Evolutionary conservation across 1,140 invertebrate genomes (phyloP).

Genomic region (Portunus trituberculatus): DNA sequence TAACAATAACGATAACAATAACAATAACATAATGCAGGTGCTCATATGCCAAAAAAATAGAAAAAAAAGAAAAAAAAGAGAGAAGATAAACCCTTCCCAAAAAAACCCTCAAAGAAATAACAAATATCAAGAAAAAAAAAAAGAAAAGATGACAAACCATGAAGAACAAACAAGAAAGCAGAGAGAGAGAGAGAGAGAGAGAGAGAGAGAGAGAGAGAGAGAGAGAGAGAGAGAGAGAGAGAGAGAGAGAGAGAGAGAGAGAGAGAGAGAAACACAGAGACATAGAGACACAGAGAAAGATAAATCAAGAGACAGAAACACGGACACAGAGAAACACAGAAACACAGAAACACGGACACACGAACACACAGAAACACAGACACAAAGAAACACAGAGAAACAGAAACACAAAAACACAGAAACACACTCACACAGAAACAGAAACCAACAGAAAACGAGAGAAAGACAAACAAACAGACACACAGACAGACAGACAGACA

Average conservation of each 20-base stretch:
- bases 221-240: neutral
- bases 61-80: neutral
- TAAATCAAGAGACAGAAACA: slow-evolving; percentile 80
- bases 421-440: neutral
- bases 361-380: slow-evolving; percentile 82
- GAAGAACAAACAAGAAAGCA: neutral
- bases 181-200: neutral
- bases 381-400: slow-evolving; percentile 82
- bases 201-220: neutral
- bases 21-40: neutral
- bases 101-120: neutral
- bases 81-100: neutral
- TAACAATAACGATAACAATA: neutral
- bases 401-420: neutral
- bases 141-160: neutral
- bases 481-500: slow-evolving; percentile 80
- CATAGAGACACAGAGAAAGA: slow-evolving; percentile 78
- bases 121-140: neutral
- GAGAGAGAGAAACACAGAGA: neutral
- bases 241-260: neutral
- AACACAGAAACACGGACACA: neutral
- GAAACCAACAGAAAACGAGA: neutral
- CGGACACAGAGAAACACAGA: neutral
- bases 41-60: neutral
- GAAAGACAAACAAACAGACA: slow-evolving; percentile 80